These are phyloP conservation scores for Bombus superbus DNA, from an alignment of 1,140 invertebrate genomes.

Conservation along the genomic window DNA sequence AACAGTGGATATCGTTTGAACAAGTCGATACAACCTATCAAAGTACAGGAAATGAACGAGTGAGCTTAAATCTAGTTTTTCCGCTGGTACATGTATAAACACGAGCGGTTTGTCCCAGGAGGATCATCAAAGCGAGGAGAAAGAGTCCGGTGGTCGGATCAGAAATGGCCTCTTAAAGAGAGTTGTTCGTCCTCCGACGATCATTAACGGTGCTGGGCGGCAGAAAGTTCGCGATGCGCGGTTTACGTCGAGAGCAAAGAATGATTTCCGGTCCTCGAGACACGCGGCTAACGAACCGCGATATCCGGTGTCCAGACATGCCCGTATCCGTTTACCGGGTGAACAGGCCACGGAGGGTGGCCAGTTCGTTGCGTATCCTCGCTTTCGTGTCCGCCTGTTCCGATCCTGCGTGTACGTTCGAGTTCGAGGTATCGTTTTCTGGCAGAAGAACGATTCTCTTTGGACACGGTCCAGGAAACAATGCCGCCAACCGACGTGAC, in stretches of 20 bases:
- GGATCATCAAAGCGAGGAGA: background rate
- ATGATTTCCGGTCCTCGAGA: slow-evolving; percentile 49
- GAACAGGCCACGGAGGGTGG: slow-evolving; percentile 45
- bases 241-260: slow-evolving; percentile 45
- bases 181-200: background rate
- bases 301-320: slow-evolving; percentile 63
- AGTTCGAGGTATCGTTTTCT: slow-evolving; percentile 27
- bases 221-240: slow-evolving; percentile 12
- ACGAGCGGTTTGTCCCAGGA: background rate
- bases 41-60: background rate
- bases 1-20: background rate
- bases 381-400: slow-evolving; percentile 4
- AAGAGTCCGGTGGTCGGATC: background rate
- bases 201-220: slow-evolving; percentile 47
- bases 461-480: slow-evolving; percentile 16
- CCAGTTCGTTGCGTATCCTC: slow-evolving; percentile 8
- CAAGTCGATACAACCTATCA: background rate
- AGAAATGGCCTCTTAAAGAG: slow-evolving; percentile 1
- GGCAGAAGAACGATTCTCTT: slow-evolving; percentile 5
- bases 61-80: slow-evolving; percentile 15
- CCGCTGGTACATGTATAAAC: background rate
- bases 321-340: slow-evolving; percentile 57
- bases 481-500: background rate
- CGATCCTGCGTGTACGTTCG: slow-evolving; percentile 18
- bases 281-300: slow-evolving; percentile 60